Evolutionary conservation across 2,797 vertebrate species (phyloP), one percentile per base, ranked within the genome.

Genomic region (Gadopsis marmoratus): DNA sequence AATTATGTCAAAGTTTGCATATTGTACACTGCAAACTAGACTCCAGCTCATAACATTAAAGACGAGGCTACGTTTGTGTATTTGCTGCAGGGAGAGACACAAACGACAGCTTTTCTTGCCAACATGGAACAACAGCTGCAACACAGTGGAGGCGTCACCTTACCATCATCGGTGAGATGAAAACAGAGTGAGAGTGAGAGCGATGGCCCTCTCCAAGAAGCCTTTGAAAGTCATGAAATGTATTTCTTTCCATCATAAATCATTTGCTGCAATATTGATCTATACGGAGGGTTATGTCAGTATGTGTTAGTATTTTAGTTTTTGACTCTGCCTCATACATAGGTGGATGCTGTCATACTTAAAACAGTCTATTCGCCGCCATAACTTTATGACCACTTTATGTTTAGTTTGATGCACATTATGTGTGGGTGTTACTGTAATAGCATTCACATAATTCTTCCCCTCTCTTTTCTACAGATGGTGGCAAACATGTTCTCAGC

Each of bases 31-130:
- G 14, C 14, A 26, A 6, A 70, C 7, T 37, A 4, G 10, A 47
- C 16, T 54, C 2, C 37, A 39, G 37, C 37, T 37, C 10, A 37
- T 37, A 39, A 39, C 37, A 39, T 39, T 39, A 39, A 39, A 39
- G 3, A 39, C 2, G 37, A 39, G 37, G 2, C 8, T 39, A 39
- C 10, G 37, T 39, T 39, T 39, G 37, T 39, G 39, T 50, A 11
- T 48, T 33, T 72, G 11, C 31, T 63, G 16, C 69, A 91, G 90
- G 83, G 81, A 35, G 60, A 87, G 67, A 79, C 87, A 23, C 81
- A 82, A 70, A 61, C 87, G 41, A 73, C 43, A 33, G 41, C 61
- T 41, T 88, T 85, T 39, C 82, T 89, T 47, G 54, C 19, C 16
- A 26, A 41, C 9, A 74, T 89, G 41, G 64, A 58, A 19, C 16